Conservation (phyloP, 30 jellyfish, hydroid and myxozoan genomes). For the Aurelia sp. region DNA sequence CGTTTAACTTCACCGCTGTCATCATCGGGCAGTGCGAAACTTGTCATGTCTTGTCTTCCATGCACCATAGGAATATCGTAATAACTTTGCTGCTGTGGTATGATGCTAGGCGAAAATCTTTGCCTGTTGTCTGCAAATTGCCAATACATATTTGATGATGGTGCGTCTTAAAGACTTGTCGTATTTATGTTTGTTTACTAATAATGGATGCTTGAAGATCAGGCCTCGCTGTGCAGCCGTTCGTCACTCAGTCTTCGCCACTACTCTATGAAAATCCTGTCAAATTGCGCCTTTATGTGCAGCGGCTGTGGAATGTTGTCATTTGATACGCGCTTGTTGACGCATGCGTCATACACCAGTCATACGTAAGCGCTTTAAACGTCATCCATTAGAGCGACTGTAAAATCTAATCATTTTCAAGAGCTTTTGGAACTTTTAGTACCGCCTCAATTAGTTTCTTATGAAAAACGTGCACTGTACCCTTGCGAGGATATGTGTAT, state of each 20-base stretch:
- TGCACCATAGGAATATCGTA: constrained; percentile 58
- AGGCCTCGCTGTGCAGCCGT: constrained; percentile 19
- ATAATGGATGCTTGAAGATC: background rate
- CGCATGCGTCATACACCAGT: constrained; percentile 70
- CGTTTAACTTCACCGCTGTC: constrained; percentile 94
- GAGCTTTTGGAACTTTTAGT: no score
- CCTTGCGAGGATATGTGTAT: no score
- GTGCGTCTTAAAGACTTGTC: constrained; percentile 32
- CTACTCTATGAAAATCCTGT: background rate
- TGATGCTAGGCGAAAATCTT: constrained; percentile 47
- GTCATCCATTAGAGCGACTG: constrained; percentile 16
- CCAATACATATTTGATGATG: constrained; percentile 46
- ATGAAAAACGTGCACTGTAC: no score
- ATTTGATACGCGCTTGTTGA: constrained; percentile 37
- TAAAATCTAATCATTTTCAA: no score
- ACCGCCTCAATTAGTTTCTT: no score
- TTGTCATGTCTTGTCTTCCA: constrained; percentile 53
- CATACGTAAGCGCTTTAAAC: constrained; percentile 27
- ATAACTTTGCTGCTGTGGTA: constrained; percentile 54
- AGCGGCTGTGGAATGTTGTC: constrained; percentile 43
- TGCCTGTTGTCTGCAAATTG: constrained; percentile 68
- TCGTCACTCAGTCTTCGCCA: constrained; percentile 24
- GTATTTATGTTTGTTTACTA: background rate
- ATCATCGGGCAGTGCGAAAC: constrained; percentile 60
- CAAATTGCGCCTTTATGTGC: constrained; percentile 18